Evolutionary conservation across 2,113 vertebrate genomes (phyloP).

Genomic region (Caretta caretta): DNA sequence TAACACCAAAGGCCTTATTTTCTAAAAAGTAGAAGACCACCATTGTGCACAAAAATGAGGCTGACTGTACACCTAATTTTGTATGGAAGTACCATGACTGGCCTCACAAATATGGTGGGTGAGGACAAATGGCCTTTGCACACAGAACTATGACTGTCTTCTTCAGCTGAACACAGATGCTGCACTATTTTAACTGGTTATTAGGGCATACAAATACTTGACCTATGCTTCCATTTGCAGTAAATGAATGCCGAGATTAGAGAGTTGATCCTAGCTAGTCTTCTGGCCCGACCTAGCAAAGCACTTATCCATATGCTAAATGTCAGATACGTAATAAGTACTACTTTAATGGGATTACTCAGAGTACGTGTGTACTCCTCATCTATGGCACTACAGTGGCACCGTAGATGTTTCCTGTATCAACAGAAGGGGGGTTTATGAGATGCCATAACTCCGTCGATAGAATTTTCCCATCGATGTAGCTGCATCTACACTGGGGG

Average conservation of each 20-base stretch:
- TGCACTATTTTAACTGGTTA: neutral
- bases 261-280: neutral
- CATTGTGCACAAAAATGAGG: neutral
- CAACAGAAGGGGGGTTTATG: no score
- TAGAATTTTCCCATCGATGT: no score
- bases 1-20: neutral
- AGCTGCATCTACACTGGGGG: no score
- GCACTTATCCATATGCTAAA: no score
- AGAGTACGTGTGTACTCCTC: no score
- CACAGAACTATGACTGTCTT: neutral
- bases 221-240: neutral
- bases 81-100: neutral
- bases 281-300: neutral
- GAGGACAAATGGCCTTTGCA: neutral
- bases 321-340: no score
- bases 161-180: neutral
- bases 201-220: neutral
- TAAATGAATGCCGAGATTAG: rapidly evolving
- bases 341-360: no score
- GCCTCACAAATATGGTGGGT: neutral
- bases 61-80: neutral
- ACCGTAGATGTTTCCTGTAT: no score
- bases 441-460: no score
- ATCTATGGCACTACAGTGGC: no score
- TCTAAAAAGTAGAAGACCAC: neutral